Base-by-base conservation (phyloP, 2,113 vertebrate genomes). In the Thunnus maccoyii region DNA sequence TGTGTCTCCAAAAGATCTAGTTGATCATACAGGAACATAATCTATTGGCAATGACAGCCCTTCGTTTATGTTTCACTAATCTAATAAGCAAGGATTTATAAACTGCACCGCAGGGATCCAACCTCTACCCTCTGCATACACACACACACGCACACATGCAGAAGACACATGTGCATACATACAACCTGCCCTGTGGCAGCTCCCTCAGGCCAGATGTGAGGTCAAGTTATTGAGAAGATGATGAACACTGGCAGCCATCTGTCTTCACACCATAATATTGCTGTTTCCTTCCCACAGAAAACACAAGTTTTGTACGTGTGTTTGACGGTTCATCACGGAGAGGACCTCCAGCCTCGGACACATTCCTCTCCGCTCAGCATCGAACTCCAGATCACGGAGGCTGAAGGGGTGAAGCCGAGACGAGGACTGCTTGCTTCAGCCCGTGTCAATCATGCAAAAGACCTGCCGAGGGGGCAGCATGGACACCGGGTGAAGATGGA, bases 161-260 rank as follows among this genome's bases (percentile, higher is more conserved):
- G 36, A 41, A 41, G 36, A 41, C 78, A 27, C 52, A 51, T 41
- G 9, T 41, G 36, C 46, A 61, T 60, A 12, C 36, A 70, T 27
- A 58, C 83, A 82, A 74, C 72, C 83, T 69, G 83, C 77, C 82
- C 51, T 58, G 27, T 27, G 52, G 64, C 16, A 16, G 30, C 27
- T 85, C 68, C 79, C 84, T 73, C n/a, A 44, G 80, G 88, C 91
- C 92, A 93, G 92, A 93, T 93, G 91, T 93, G 91, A 80, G 86
- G 85, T 90, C 87, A 91, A 47, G 72, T 84, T 84, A 85, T 87
- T 88, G 86, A 91, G 84, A 89, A 54, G 80, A 84, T 90, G 90
- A 92, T 94, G 93, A 94, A 89, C 91, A 90, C 73, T 89, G 87
- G 87, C 92, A 91, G 83, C 64, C 88, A 90, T 94, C 93, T 94